A percentile compares a stretch with the other conserved stretches of the same genome.
Conservation (phyloP, 2,797 vertebrate genomes). For the Hapalemur alaotrensis region DNA sequence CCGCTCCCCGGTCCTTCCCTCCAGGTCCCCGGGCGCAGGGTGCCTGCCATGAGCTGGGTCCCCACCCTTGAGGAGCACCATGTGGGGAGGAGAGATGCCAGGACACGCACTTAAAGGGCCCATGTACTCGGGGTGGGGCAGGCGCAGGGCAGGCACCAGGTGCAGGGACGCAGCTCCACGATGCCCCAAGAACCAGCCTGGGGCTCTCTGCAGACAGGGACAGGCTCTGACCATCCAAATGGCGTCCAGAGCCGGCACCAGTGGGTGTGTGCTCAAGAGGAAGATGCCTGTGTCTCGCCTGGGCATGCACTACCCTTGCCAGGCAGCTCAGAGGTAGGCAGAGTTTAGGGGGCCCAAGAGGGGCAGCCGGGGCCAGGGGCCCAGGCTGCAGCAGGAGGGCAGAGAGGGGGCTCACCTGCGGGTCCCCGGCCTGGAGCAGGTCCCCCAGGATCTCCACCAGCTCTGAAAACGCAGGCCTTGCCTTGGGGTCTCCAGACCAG, state of each 20-base stretch:
- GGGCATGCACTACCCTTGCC: not conserved
- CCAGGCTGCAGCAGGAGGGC: not conserved
- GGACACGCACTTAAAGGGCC: not conserved
- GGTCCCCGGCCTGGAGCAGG: constrained; percentile 93
- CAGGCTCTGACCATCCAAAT: not conserved
- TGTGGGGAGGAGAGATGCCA: not conserved
- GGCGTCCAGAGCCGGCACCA: not conserved
- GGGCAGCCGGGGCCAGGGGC: not conserved
- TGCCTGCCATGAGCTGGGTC: not conserved
- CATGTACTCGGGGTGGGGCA: not conserved
- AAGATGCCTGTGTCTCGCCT: not conserved
- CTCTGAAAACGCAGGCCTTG: constrained; percentile 93
- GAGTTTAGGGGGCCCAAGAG: not conserved
- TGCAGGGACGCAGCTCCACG: not conserved
- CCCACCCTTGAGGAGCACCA: not conserved
- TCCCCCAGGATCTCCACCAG: constrained; percentile 96
- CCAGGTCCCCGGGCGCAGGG: not conserved
- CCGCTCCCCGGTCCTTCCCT: not conserved
- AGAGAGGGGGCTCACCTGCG: constrained; percentile 86
- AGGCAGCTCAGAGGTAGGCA: not conserved
- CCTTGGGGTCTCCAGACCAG: constrained; percentile 96
- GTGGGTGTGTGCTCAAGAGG: not conserved
- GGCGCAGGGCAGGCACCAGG: not conserved
- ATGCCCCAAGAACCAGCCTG: not conserved
- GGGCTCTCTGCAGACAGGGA: not conserved